Percentiles rank a stretch among this genome's conserved stretches.
Conservation (phyloP, 2,888 invertebrate species). For the Mythimna lalbum region DNA sequence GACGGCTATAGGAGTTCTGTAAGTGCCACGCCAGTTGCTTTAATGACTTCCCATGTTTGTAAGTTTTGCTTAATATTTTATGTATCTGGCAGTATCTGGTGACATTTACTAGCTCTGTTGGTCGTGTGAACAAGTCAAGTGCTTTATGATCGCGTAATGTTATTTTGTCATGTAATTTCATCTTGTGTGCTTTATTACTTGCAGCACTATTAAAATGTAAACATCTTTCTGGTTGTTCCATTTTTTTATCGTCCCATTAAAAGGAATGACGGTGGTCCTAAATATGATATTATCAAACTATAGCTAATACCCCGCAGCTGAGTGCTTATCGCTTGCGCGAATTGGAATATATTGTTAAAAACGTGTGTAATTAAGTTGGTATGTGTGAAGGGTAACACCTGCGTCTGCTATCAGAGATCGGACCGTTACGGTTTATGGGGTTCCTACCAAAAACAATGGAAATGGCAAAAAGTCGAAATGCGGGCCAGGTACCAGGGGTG, state of each 20-base stretch:
- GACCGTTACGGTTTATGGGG: slow-evolving; percentile 87
- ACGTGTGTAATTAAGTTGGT: slow-evolving; percentile 85
- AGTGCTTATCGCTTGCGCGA: slow-evolving; percentile 79
- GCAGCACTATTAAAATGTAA: slow-evolving; percentile 33
- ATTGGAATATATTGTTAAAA: slow-evolving; percentile 84
- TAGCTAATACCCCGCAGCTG: slow-evolving; percentile 84
- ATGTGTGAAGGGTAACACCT: slow-evolving; percentile 89
- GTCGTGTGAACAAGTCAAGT: slow-evolving; percentile 65
- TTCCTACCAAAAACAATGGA: slow-evolving; percentile 88
- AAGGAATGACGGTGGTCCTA: slow-evolving; percentile 73
- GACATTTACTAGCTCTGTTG: slow-evolving; percentile 80
- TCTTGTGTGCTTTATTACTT: slow-evolving; percentile 40
- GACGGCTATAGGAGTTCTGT: slow-evolving; percentile 86
- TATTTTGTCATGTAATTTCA: slow-evolving; percentile 25
- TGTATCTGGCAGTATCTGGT: slow-evolving; percentile 75
- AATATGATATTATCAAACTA: slow-evolving; percentile 76
- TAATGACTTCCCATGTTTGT: slow-evolving; percentile 90
- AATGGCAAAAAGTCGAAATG: slow-evolving; percentile 88
- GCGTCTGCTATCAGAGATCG: slow-evolving; percentile 85
- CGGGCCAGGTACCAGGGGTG: slow-evolving; percentile 82
- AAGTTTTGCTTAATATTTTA: slow-evolving; percentile 84
- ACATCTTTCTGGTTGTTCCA: slow-evolving; percentile 50
- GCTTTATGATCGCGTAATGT: slow-evolving; percentile 35
- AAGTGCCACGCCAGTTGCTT: slow-evolving; percentile 86
- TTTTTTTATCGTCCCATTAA: slow-evolving; percentile 70